Base-by-base conservation (phyloP, 2,888 invertebrate species). In the Synergus umbraculus region DNA sequence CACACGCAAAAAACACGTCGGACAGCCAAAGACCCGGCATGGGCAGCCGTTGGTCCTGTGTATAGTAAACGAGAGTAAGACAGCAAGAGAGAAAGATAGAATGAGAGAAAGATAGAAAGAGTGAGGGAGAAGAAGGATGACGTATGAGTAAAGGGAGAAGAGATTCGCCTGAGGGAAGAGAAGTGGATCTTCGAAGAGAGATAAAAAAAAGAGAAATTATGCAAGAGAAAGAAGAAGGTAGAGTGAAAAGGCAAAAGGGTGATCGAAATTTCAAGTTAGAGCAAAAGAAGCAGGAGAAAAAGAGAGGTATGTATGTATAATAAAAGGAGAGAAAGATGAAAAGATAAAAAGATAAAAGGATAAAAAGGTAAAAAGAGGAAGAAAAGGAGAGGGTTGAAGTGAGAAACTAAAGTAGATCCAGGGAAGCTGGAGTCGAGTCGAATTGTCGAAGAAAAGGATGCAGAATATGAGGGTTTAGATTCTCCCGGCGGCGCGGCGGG, bases 1-100 rank as follows among this genome's bases (percentile, higher is more conserved):
- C 92, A 91, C 89, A 87, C 87, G 89, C 91, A 92, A 92, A 92
- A 92, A 92, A 92, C 92, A 91, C 92, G 92, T 91, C 90, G 89
- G 90, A 91, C 91, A 89, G 90, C 91, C 89, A 90, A 89, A 89
- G 90, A 89, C 88, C 88, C 89, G 86, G 83, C 22, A 22, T 22
- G 22, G 22, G 22, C 84, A 84, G 83, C 83, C 81, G 79, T 83
- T 82, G 81, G 80, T 83, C 81, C 83, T 82, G 66, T 76, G 84
- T 83, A 82, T 82, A 81, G 83, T 84, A 83, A 84, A 84, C 83
- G 79, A 80, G 80, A 84, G 82, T 80, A 80, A 81, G 83, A 82
- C 60, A 66, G 77, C 80, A 81, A 76, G 69, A 64, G 82, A 81
- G 76, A 76, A 79, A 81, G 82, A 29, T 29, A 29, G 22, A 29